phyloP scores from a whole-genome alignment of 2,797 vertebrate species.

The Sebastes matsubarae region DNA sequence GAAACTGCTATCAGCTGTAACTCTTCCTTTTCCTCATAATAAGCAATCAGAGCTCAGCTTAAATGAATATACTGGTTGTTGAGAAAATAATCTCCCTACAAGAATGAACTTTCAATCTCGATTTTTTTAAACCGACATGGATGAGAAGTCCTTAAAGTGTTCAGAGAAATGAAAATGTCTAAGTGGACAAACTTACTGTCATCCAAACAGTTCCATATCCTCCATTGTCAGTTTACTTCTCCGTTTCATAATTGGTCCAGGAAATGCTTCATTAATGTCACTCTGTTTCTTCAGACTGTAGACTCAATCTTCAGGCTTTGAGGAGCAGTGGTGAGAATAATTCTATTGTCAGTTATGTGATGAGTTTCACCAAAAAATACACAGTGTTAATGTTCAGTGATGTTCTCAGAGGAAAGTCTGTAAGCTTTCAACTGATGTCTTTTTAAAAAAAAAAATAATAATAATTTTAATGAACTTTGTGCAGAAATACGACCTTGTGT shows the following conservation, averaged over 20 bases:
- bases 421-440: not conserved
- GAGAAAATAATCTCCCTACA: not conserved
- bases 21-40: not conserved
- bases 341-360: constrained; percentile 27
- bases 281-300: constrained; percentile 19
- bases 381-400: constrained; percentile 20
- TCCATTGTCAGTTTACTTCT: not conserved
- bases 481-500: constrained; percentile 11
- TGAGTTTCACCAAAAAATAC: not conserved
- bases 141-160: not conserved
- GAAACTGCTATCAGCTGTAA: not conserved
- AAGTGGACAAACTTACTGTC: not conserved
- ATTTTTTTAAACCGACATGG: not conserved
- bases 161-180: not conserved
- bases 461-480: not conserved
- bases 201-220: not conserved
- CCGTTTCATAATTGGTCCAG: constrained; percentile 6
- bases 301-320: constrained; percentile 7
- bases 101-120: not conserved
- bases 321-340: constrained; percentile 4
- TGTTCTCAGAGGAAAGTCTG: constrained; percentile 20
- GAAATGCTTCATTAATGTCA: not conserved
- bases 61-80: not conserved
- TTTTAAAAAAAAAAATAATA: not conserved
- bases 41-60: not conserved